phyloP scores from a whole-genome alignment of 92 coral and sea anemone genomes.

The Parazoanthus atlanticus region DNA sequence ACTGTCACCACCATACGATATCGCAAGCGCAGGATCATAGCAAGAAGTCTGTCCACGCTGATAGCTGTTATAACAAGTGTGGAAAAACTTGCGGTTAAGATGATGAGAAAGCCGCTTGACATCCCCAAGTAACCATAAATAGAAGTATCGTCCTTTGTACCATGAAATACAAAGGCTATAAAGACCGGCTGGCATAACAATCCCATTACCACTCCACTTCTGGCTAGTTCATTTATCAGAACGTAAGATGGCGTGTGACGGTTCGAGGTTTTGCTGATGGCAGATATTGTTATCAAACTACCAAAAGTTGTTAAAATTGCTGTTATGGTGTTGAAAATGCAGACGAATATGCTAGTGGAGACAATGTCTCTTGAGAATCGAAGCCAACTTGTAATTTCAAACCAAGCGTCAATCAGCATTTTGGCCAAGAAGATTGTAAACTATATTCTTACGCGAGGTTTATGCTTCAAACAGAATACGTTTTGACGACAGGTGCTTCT shows the following conservation, averaged over 20 bases:
- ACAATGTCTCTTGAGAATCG: not conserved
- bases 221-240: not conserved
- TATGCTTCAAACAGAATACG: too few species aligned
- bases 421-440: not conserved
- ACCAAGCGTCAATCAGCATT: slow-evolving; percentile 2
- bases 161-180: not conserved
- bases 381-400: slow-evolving; percentile 20
- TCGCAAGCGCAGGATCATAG: not conserved
- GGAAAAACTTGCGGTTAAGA: not conserved
- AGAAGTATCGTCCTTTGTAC: not conserved
- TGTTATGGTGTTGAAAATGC: slow-evolving; percentile 1
- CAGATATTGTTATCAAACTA: not conserved
- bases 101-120: slow-evolving; percentile 11
- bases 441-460: not conserved
- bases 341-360: not conserved
- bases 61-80: not conserved
- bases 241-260: not conserved
- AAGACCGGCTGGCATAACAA: not conserved
- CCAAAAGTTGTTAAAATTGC: not conserved
- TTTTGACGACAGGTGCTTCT: not conserved
- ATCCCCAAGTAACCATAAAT: not conserved
- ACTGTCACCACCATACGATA: not conserved
- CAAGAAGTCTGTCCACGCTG: slow-evolving; percentile 5
- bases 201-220: not conserved
- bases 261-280: not conserved